Base-by-base conservation (phyloP, 1,140 invertebrate species). In the Arion vulgaris region DNA sequence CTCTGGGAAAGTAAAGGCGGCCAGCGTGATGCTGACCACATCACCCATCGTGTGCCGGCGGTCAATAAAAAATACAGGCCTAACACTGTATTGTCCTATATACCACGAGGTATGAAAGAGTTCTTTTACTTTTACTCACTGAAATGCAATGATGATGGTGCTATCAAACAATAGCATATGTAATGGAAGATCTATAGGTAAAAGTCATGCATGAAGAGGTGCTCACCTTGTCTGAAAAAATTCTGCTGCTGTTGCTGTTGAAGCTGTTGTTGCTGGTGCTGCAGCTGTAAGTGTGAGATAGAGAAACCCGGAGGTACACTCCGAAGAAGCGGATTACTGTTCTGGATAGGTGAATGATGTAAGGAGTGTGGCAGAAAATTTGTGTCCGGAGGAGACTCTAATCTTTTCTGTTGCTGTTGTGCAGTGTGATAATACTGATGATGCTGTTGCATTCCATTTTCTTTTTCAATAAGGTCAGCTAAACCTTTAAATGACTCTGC, bases 401-500 rank as follows among this genome's bases (percentile, higher is more conserved):
- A 53, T 28, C 71, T 49, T 19, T 51, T 49, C 36, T 81, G 80
- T 28, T 32, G 69, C 7, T 51, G 71, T n/a, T 53, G 69, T 17
- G 34, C 13, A 39, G 41, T 41, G 34, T 62, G 76, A 78, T n/a
- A 36, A 62, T 66, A 66, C 2, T 78, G 66, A 34, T 80, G 78
- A 23, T 80, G 78, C 45, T 81, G 80, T 38, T 81, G 80, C 80
- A 81, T 81, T 41, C 80, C 71, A 62, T 73, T 90, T 76, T 93
- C 96, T 86, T 96, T 96, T 91, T 98, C 97, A 93, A 99, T 96
- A 86, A 98, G 94, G 93, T 98, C 97, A 15, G 97, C 97, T 49
- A 98, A 93, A n/a, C 95, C 97, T 92, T 98, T 98, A 90, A 98
- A 96, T 72, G 97, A 98, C 93, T 98, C 97, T 91, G 97, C 96